Percentiles rank a stretch among this genome's conserved stretches.
These are phyloP conservation scores for Oryzias curvinotus DNA, from an alignment of 2,113 vertebrate genomes.

Conservation along the genomic window DNA sequence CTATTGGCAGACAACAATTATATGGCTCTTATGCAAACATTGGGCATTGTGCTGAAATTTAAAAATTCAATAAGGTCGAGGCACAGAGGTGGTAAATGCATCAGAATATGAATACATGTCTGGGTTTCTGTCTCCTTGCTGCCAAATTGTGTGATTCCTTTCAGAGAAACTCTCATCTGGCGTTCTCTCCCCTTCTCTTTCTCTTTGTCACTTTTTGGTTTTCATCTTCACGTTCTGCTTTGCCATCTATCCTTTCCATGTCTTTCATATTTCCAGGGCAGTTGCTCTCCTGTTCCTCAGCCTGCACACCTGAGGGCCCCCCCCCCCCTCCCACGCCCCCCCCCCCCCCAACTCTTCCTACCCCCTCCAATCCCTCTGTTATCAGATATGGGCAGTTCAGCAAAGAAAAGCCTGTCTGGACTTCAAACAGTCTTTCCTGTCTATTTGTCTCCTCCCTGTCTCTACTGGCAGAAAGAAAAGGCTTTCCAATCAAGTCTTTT, in stretches of 20 bases:
- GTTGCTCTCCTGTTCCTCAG: slow-evolving; percentile 30
- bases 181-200: background rate
- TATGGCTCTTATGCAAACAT: slow-evolving; percentile 34
- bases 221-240: background rate
- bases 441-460: slow-evolving; percentile 59
- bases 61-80: slow-evolving; percentile 53
- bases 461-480: slow-evolving; percentile 48
- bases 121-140: background rate
- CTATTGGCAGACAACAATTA: slow-evolving; percentile 40
- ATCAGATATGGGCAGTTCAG: slow-evolving; percentile 60
- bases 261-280: slow-evolving; percentile 62
- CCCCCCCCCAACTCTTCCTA: slow-evolving; percentile 17
- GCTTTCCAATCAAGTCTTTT: slow-evolving; percentile 43
- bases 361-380: slow-evolving; percentile 31
- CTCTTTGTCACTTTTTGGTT: slow-evolving; percentile 32
- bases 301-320: slow-evolving; percentile 22
- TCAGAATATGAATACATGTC: slow-evolving; percentile 30
- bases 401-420: slow-evolving; percentile 63
- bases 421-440: slow-evolving; percentile 70
- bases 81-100: slow-evolving; percentile 33
- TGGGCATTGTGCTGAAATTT: slow-evolving; percentile 45
- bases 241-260: slow-evolving; percentile 43
- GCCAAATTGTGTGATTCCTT: slow-evolving; percentile 16
- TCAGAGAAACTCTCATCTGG: slow-evolving; percentile 22
- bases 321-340: slow-evolving; percentile 18